Percentiles rank a stretch among this genome's conserved stretches.
phyloP scores from a whole-genome alignment of 2,888 invertebrate species.

The Mesoligia furuncula region DNA sequence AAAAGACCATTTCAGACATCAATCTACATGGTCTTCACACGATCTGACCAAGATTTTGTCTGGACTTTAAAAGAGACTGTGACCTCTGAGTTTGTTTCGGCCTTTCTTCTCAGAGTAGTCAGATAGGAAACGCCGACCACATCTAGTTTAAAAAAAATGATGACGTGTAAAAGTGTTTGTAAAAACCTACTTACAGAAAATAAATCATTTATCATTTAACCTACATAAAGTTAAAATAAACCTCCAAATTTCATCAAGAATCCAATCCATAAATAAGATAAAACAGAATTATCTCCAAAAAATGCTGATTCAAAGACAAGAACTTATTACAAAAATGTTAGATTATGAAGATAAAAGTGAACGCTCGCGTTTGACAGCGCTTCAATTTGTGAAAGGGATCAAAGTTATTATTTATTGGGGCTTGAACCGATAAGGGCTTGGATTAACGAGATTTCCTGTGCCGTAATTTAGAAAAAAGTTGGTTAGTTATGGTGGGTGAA shows the following conservation, averaged over 20 bases:
- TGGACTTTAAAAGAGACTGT: too few species aligned
- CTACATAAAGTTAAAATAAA: not conserved
- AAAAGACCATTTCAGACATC: too few species aligned
- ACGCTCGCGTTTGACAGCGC: conserved; percentile 72
- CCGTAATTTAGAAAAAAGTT: conserved; percentile 60
- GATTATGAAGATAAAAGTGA: conserved; percentile 70
- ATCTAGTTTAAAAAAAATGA: too few species aligned
- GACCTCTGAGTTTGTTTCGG: too few species aligned
- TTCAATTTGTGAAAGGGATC: conserved; percentile 78
- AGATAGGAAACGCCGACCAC: too few species aligned
- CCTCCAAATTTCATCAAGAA: not conserved
- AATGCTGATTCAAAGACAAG: conserved; percentile 56
- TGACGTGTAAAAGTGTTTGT: too few species aligned
- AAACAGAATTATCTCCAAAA: conserved; percentile 40
- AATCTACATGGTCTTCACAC: too few species aligned
- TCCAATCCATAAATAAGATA: not conserved
- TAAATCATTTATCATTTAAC: too few species aligned
- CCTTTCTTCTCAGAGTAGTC: too few species aligned
- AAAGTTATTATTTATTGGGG: conserved; percentile 80
- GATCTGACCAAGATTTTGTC: too few species aligned
- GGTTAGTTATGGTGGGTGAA: conserved; percentile 48
- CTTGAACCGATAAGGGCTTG: conserved; percentile 72
- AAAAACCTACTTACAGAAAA: too few species aligned
- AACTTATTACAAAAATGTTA: conserved; percentile 66
- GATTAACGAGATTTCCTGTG: conserved; percentile 71